Conservation (phyloP, 2,888 invertebrate genomes). For the Mechanitis messenoides region DNA sequence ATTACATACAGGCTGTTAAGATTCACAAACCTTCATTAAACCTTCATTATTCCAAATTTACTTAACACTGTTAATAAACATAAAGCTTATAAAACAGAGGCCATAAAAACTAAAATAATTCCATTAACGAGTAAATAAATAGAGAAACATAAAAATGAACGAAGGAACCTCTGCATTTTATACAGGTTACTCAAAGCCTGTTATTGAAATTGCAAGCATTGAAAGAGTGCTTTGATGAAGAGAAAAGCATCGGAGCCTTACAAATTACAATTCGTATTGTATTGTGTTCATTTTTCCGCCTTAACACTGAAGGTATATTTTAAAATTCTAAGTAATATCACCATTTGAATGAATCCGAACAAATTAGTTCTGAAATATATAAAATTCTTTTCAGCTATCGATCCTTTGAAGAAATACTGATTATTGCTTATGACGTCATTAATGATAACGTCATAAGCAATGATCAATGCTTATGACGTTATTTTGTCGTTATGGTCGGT, state of each 20-base stretch:
- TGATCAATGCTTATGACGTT: no score
- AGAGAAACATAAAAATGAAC: background rate
- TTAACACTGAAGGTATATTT: constrained; percentile 23
- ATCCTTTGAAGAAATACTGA: no score
- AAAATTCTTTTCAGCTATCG: background rate
- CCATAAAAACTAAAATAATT: background rate
- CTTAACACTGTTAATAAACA: background rate
- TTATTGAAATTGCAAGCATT: constrained; percentile 41
- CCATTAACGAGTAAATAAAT: background rate
- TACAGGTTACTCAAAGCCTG: constrained; percentile 23
- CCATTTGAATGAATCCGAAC: background rate
- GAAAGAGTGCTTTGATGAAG: constrained; percentile 39
- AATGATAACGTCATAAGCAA: no score
- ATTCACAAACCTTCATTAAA: no score
- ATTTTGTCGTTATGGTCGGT: no score
- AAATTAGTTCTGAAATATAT: constrained; percentile 6
- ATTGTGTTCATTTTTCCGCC: constrained; percentile 37
- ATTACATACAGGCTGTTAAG: no score
- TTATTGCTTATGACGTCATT: no score
- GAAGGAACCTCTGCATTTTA: constrained; percentile 9
- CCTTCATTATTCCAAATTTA: no score
- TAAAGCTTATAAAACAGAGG: background rate
- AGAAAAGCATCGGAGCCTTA: constrained; percentile 30
- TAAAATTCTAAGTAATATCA: constrained; percentile 10
- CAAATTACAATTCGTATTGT: constrained; percentile 43